Conservation (phyloP, 2,888 invertebrate species). For the Horisme vitalbata region DNA sequence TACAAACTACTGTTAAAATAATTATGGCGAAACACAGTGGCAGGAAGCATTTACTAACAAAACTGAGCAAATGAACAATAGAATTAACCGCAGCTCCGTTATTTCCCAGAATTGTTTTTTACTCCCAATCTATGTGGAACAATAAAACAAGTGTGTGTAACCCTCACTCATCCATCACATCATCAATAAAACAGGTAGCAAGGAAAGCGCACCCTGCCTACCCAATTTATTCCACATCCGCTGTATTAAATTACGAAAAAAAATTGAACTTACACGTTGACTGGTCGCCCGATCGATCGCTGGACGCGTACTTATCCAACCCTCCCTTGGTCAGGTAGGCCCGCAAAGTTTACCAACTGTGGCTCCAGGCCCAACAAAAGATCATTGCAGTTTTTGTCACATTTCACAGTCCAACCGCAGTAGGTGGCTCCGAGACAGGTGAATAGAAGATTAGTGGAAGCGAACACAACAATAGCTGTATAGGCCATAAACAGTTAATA, state of each 20-base stretch:
- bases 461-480: constrained; percentile 76
- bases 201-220: constrained; percentile 75
- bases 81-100: constrained; percentile 63
- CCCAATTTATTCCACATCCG: constrained; percentile 82
- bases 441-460: constrained; percentile 74
- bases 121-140: constrained; percentile 53
- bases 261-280: constrained; percentile 72
- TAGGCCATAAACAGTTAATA: constrained; percentile 75
- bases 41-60: constrained; percentile 63
- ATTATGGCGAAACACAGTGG: constrained; percentile 66
- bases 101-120: constrained; percentile 68
- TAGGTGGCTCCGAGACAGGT: constrained; percentile 68
- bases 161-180: constrained; percentile 49
- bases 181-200: constrained; percentile 78
- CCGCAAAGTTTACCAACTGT: constrained; percentile 77
- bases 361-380: constrained; percentile 57
- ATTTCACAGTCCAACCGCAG: constrained; percentile 76
- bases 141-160: constrained; percentile 45
- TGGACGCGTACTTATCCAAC: constrained; percentile 56
- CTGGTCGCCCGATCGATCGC: constrained; percentile 66
- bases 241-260: constrained; percentile 76
- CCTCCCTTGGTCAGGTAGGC: constrained; percentile 73
- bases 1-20: constrained; percentile 56
- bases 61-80: constrained; percentile 61
- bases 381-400: constrained; percentile 80